Percentiles rank a stretch among this genome's conserved stretches.
phyloP scores from a whole-genome alignment of 2,113 vertebrate species.

The Etia nguti region DNA sequence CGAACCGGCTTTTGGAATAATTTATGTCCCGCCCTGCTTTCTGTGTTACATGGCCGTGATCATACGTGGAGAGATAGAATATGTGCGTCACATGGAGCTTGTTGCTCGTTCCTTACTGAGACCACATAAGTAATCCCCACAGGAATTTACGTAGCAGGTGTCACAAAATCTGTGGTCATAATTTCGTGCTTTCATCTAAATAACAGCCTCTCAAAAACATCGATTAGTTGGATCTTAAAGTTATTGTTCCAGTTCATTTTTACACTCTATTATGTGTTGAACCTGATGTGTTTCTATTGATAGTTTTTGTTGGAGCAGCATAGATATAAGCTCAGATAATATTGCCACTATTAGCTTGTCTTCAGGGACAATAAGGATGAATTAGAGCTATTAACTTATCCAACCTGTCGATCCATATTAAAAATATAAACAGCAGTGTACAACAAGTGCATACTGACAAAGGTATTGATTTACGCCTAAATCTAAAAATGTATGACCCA shows the following conservation, averaged over 20 bases:
- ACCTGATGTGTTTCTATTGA: not conserved
- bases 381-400: not conserved
- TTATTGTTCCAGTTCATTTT: not conserved
- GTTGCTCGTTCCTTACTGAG: not conserved
- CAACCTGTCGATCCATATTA: not conserved
- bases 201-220: not conserved
- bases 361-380: not conserved
- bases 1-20: slow-evolving; percentile 33
- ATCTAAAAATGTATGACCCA: not conserved
- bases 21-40: slow-evolving; percentile 22
- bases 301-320: not conserved
- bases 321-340: not conserved
- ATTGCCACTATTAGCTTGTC: not conserved
- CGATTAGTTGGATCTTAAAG: not conserved
- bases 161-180: not conserved
- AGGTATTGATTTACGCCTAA: not conserved
- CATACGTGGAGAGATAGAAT: not conserved
- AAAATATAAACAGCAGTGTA: not conserved
- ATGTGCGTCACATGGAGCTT: slow-evolving; percentile 4
- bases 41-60: not conserved
- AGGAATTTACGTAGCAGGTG: not conserved
- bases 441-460: not conserved
- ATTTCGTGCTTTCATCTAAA: not conserved
- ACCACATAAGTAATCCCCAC: not conserved
- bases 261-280: not conserved